Evolutionary conservation across 1,140 invertebrate species (phyloP).

Genomic region (Dendrolimus punctatus): DNA sequence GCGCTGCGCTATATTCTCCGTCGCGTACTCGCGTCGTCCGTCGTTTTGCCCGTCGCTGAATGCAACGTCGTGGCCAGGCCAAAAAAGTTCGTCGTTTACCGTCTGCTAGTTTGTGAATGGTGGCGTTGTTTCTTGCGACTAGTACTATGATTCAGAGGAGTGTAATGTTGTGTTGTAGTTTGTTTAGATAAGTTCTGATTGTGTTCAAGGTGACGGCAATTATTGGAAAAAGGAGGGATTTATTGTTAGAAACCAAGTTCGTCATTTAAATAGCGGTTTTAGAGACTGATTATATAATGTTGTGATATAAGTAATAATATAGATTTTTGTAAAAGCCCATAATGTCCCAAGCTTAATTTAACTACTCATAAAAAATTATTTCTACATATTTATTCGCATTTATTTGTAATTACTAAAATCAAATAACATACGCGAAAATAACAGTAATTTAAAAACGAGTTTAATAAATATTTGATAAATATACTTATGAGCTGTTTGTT

Average conservation of each 20-base stretch:
- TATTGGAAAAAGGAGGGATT: slow-evolving; percentile 6
- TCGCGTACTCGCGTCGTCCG: slow-evolving; percentile 1
- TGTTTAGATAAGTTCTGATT: slow-evolving; percentile 13
- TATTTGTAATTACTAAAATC: no score
- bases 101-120: neutral
- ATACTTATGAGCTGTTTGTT: no score
- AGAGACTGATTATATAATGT: no score
- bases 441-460: no score
- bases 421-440: no score
- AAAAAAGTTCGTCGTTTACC: neutral
- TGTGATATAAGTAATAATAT: no score
- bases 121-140: neutral
- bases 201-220: slow-evolving; percentile 17
- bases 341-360: no score
- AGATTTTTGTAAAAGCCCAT: no score
- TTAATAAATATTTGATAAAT: no score
- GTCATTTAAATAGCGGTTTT: neutral
- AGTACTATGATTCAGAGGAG: slow-evolving; percentile 7
- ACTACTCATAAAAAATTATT: no score
- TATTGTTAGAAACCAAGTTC: slow-evolving; percentile 8
- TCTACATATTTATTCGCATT: no score
- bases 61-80: neutral
- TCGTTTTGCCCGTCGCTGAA: neutral
- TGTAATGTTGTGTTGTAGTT: slow-evolving; percentile 6
- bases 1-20: neutral